Base-by-base conservation (phyloP, 2,113 vertebrate genomes). In the Rhea pennata region DNA sequence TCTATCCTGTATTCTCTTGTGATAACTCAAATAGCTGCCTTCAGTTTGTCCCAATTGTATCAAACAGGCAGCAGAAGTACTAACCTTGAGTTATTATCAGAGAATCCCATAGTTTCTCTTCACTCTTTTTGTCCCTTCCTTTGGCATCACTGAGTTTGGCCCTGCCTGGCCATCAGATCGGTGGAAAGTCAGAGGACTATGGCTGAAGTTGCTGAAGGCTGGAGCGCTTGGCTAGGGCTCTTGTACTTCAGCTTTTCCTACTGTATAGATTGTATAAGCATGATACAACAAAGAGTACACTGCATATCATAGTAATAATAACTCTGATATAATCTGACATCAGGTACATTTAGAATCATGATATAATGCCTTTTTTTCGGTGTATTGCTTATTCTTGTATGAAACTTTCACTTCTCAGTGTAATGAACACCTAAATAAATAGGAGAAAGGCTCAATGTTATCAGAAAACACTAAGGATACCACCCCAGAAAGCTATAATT, bases 1-100 rank as follows among this genome's bases (percentile, higher is more conserved):
- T 36, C 64, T 66, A 24, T 74, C 4, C 39, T 46, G 15, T 87
- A 51, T 11, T 3, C n/a, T 84, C 61, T 84, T 91, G 33, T 65
- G 36, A 89, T 82, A 56, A 8, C 87, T 53, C 69, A 65, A 53
- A 73, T n/a, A 96, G 36, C 17, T 80, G 31, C 72, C 20, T 78
- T 89, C 31, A 56, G 2, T 19, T 33, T 36, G 17, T 29, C 14
- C 15, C 23, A 79, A 12, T 20, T 58, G 4, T 29, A 80, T 69
- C 27, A 72, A 95, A 71, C 12, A 61, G 85, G 5, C 4, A 8
- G 4, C 53, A 33, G 56, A 59, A 59, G 31, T 59, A 59, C 27
- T 54, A 23, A 82, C 36, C 51, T 17, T 31, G 19, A 71, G 3
- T 42, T 78, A 10, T 1, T 79, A 48, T 39, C 29, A 40, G 82